Conservation (phyloP, 2,888 invertebrate species). For the Drosophila neonasuta region DNA sequence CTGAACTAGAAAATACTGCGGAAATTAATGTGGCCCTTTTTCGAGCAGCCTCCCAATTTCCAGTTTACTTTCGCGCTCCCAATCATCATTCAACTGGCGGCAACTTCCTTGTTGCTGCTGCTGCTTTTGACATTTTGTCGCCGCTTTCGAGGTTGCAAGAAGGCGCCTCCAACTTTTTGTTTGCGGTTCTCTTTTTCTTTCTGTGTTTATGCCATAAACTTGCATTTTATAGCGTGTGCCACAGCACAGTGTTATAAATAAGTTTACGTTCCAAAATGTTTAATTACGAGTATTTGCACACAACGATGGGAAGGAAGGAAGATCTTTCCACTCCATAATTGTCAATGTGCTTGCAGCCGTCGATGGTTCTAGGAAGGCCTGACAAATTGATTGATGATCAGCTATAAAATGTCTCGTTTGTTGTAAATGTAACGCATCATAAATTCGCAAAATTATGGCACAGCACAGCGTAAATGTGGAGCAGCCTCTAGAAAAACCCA, state of each 20-base stretch:
- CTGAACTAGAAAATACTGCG: constrained; percentile 43
- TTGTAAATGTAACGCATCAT: constrained; percentile 80
- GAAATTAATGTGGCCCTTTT: constrained; percentile 72
- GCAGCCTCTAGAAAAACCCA: constrained; percentile 35
- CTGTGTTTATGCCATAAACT: constrained; percentile 59
- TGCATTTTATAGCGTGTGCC: constrained; percentile 65
- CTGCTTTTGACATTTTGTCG: constrained; percentile 55
- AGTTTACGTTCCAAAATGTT: constrained; percentile 65
- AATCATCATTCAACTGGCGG: constrained; percentile 19
- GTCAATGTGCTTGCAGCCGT: constrained; percentile 59
- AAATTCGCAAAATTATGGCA: constrained; percentile 77
- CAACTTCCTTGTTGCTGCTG: constrained; percentile 41
- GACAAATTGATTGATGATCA: constrained; percentile 81
- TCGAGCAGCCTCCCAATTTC: background rate
- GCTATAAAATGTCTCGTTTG: constrained; percentile 81
- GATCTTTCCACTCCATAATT: constrained; percentile 48
- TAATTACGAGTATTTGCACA: constrained; percentile 49
- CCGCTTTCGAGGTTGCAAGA: constrained; percentile 15
- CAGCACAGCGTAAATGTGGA: constrained; percentile 39
- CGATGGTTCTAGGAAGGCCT: constrained; percentile 58
- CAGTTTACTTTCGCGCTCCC: too few relatives aligned
- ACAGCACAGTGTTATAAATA: constrained; percentile 59
- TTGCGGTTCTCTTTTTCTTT: constrained; percentile 50
- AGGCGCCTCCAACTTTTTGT: constrained; percentile 38
- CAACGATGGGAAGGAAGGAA: too few relatives aligned